Percentiles rank a stretch among this genome's conserved stretches.
Evolutionary conservation across 2,797 vertebrate species (phyloP).

Genomic region (Labeo calbasu): DNA sequence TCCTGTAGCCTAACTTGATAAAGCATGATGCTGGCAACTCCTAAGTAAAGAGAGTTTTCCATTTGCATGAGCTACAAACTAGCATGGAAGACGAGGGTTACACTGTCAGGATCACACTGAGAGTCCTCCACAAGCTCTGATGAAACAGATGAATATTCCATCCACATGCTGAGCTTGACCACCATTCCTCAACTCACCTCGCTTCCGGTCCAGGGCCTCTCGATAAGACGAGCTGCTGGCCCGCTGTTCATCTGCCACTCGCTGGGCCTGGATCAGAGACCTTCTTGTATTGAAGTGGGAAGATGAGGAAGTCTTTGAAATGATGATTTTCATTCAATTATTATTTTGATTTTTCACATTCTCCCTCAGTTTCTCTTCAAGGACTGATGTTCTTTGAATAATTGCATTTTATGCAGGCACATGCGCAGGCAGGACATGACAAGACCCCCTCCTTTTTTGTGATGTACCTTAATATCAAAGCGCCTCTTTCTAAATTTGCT

Average conservation of each 20-base stretch:
- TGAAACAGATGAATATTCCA: not conserved
- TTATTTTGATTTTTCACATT: constrained; percentile 37
- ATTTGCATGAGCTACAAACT: constrained; percentile 6
- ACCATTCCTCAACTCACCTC: constrained; percentile 12
- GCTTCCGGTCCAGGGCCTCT: not conserved
- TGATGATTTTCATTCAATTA: constrained; percentile 40
- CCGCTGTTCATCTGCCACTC: constrained; percentile 17
- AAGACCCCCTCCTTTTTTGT: constrained; percentile 54
- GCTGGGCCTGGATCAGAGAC: constrained; percentile 9
- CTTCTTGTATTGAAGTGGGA: constrained; percentile 1
- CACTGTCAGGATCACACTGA: not conserved
- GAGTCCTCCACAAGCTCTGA: constrained; percentile 3
- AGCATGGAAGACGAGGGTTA: not conserved
- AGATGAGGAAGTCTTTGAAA: constrained; percentile 42
- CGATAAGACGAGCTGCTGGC: not conserved
- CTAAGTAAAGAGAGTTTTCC: not conserved
- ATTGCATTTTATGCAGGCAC: constrained; percentile 54
- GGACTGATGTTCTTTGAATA: constrained; percentile 64
- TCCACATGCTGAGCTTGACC: constrained; percentile 28
- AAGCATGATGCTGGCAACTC: not conserved
- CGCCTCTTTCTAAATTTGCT: constrained; percentile 62
- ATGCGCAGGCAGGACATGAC: constrained; percentile 53
- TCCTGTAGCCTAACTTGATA: not conserved
- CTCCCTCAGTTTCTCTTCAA: constrained; percentile 66
- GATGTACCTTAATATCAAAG: constrained; percentile 71